Evolutionary conservation across 2,797 vertebrate species (phyloP).

Genomic region (Pogoniulus pusillus): DNA sequence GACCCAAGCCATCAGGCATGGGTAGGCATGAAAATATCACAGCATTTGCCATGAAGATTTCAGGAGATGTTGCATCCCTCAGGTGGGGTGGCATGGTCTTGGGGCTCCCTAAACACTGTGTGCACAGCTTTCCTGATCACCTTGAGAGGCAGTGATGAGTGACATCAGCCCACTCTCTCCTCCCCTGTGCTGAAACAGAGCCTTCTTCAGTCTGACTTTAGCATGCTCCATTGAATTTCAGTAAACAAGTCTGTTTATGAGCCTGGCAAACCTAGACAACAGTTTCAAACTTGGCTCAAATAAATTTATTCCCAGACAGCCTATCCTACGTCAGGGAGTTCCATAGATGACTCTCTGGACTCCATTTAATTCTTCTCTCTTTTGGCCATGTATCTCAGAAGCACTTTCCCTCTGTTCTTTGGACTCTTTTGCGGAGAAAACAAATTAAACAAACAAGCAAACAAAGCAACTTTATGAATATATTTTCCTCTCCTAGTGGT

Average conservation of each 20-base stretch:
- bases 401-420: neutral
- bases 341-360: neutral
- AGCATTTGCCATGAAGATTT: neutral
- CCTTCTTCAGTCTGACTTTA: conserved; percentile 40
- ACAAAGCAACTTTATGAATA: neutral
- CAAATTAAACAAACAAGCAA: rapidly evolving
- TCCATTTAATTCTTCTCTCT: neutral
- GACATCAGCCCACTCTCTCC: neutral
- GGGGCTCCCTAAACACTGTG: neutral
- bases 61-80: neutral
- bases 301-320: conserved; percentile 24
- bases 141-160: conserved; percentile 32
- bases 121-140: neutral
- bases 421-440: neutral
- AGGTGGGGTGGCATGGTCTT: neutral
- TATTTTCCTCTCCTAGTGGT: neutral
- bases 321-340: neutral
- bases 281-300: neutral
- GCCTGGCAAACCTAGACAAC: neutral
- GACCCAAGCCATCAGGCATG: neutral
- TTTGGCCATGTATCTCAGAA: neutral
- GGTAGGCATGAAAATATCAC: neutral
- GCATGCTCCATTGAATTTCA: conserved; percentile 49
- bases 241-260: conserved; percentile 61
- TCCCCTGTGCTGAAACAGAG: neutral